phyloP scores from a whole-genome alignment of 2,797 vertebrate species.

The Falco novaeseelandiae region DNA sequence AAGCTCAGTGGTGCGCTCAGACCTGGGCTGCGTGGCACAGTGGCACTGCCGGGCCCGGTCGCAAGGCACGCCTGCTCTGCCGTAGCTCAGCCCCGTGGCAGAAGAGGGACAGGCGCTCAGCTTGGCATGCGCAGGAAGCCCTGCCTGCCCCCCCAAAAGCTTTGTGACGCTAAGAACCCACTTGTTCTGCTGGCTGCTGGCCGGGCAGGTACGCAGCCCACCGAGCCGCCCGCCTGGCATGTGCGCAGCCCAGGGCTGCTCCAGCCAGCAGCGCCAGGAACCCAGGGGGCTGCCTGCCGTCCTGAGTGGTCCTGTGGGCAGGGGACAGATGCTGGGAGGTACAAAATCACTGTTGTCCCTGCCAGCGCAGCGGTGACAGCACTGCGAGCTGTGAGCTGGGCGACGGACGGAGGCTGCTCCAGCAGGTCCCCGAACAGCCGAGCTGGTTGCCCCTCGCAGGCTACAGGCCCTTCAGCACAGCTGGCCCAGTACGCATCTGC shows the following conservation, averaged over 20 bases:
- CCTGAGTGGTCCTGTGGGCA: accelerated
- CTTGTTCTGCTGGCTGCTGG: neutral
- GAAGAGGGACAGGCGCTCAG: neutral
- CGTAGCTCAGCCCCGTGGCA: neutral
- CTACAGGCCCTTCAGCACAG: accelerated
- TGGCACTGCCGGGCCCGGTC: accelerated
- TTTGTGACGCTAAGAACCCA: neutral
- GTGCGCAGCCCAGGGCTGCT: neutral
- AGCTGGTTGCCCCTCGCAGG: accelerated
- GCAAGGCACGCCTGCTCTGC: accelerated
- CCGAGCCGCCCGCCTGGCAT: neutral
- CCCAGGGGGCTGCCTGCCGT: neutral
- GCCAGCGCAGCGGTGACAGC: accelerated
- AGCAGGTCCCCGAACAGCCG: neutral
- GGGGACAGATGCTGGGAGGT: neutral
- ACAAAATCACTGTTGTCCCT: accelerated
- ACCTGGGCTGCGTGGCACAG: neutral
- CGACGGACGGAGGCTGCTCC: accelerated
- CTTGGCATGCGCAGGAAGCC: accelerated
- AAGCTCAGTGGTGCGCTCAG: neutral
- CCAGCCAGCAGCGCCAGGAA: neutral
- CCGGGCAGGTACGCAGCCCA: neutral
- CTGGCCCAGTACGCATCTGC: accelerated
- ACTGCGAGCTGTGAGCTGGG: neutral
- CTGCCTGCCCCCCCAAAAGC: neutral